Percentiles rank a stretch among this genome's conserved stretches.
Conservation (phyloP, 1,140 invertebrate species). For the Cydia pomonella region DNA sequence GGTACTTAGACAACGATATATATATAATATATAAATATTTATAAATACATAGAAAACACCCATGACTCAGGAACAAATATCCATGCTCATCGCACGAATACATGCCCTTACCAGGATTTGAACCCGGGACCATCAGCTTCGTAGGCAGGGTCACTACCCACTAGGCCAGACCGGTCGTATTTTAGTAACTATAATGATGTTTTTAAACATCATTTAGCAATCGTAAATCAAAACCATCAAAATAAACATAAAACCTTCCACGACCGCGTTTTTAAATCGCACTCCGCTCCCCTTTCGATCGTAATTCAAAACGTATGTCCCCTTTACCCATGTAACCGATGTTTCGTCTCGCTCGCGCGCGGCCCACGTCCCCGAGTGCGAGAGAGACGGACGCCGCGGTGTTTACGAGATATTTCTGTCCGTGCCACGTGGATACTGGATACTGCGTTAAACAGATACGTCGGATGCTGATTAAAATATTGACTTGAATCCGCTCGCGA, state of each 20-base stretch:
- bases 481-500: neutral
- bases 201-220: too few relatives aligned
- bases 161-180: too few relatives aligned
- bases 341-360: neutral
- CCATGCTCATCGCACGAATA: too few relatives aligned
- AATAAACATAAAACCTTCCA: neutral
- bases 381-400: neutral
- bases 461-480: conserved; percentile 3
- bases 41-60: too few relatives aligned
- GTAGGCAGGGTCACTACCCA: too few relatives aligned
- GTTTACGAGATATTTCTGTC: neutral
- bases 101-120: too few relatives aligned
- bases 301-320: conserved; percentile 9
- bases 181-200: too few relatives aligned
- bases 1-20: too few relatives aligned
- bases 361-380: neutral
- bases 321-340: neutral
- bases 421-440: neutral
- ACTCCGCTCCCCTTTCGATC: conserved; percentile 2
- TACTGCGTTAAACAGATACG: neutral
- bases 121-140: too few relatives aligned
- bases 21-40: too few relatives aligned
- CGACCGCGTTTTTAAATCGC: neutral
- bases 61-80: too few relatives aligned
- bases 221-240: neutral